phyloP scores from a whole-genome alignment of 2,888 invertebrate species.

The Girardia tigrina region DNA sequence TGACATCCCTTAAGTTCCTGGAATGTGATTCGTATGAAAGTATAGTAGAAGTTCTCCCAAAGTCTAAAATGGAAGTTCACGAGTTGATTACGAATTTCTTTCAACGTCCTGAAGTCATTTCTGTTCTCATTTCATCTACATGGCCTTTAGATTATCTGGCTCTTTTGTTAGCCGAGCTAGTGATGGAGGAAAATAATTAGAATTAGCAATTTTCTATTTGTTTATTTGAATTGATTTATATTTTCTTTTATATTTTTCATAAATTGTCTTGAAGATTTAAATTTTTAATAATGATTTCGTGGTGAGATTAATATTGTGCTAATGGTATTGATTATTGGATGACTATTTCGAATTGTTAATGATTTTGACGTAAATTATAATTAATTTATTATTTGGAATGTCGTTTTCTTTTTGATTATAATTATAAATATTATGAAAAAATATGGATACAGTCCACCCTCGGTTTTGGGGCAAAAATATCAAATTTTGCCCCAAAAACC shows the following conservation, averaged over 20 bases:
- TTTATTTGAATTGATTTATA: slow-evolving; percentile 13
- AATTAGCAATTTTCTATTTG: neutral
- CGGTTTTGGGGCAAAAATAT: too few relatives aligned
- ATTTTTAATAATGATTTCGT: too few relatives aligned
- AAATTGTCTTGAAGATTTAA: neutral
- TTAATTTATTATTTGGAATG: too few relatives aligned
- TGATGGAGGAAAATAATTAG: neutral
- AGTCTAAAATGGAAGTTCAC: neutral
- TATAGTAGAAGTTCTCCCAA: neutral
- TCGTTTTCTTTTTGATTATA: too few relatives aligned
- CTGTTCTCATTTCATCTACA: neutral
- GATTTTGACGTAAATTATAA: too few relatives aligned
- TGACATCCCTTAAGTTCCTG: neutral
- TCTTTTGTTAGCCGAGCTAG: neutral
- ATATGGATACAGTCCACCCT: too few relatives aligned
- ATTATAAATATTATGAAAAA: too few relatives aligned
- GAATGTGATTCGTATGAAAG: neutral
- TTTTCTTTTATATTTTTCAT: slow-evolving; percentile 2
- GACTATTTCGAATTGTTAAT: too few relatives aligned
- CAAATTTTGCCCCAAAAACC: too few relatives aligned
- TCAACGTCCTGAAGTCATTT: slow-evolving; percentile 4
- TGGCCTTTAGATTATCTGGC: slow-evolving; percentile 23
- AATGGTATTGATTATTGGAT: too few relatives aligned
- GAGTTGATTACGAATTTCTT: neutral
- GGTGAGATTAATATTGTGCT: too few relatives aligned